phyloP scores from a whole-genome alignment of 2,797 vertebrate genomes.

The Myotis findleyi region DNA sequence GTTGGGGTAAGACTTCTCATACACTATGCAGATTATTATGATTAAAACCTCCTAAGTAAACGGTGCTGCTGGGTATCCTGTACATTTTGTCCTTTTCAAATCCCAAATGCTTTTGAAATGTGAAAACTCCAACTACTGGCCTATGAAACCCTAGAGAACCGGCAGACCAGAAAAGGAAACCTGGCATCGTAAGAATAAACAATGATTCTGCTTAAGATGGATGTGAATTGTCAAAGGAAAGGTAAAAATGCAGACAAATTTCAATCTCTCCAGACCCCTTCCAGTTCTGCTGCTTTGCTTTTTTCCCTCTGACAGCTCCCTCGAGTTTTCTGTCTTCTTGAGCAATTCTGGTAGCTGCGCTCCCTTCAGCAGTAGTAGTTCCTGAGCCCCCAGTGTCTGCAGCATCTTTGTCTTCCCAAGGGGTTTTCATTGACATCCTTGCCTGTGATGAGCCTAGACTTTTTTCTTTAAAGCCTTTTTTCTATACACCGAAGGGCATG shows the following conservation, averaged over 20 bases:
- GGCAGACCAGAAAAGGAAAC: conserved; percentile 66
- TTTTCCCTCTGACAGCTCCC: conserved; percentile 50
- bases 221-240: conserved; percentile 75
- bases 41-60: conserved; percentile 72
- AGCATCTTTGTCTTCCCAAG: neutral
- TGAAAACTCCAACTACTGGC: conserved; percentile 63
- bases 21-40: conserved; percentile 65
- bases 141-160: conserved; percentile 40
- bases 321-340: conserved; percentile 28
- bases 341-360: neutral
- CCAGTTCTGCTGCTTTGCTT: conserved; percentile 59
- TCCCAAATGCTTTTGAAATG: conserved; percentile 68
- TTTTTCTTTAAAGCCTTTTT: neutral
- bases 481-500: neutral
- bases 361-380: neutral
- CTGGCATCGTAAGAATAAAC: conserved; percentile 70
- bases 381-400: rapidly evolving
- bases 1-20: conserved; percentile 5
- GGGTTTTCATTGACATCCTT: neutral
- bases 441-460: neutral
- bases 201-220: conserved; percentile 62
- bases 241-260: conserved; percentile 32
- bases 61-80: conserved; percentile 56
- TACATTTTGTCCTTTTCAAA: conserved; percentile 61
- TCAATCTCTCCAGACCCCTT: conserved; percentile 52